phyloP scores from a whole-genome alignment of 1,140 invertebrate species.

The Pseudomyrmex sp. region DNA sequence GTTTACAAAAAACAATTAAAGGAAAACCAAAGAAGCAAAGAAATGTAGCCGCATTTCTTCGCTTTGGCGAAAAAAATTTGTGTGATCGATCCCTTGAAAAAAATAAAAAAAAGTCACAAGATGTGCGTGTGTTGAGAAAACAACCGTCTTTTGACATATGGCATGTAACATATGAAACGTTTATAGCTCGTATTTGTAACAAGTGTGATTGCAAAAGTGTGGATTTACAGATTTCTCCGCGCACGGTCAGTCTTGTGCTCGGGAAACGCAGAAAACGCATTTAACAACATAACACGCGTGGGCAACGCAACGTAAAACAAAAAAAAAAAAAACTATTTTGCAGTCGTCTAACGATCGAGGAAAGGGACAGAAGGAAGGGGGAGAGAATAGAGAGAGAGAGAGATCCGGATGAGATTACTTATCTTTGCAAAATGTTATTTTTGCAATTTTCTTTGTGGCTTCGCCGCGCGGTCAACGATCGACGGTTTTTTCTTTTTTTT shows the following conservation, averaged over 20 bases:
- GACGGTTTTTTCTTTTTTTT: conserved; percentile 24
- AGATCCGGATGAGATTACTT: conserved; percentile 40
- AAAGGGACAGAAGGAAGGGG: too few relatives aligned
- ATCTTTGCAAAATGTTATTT: conserved; percentile 13
- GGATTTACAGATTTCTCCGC: conserved; percentile 66
- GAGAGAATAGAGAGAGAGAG: not conserved
- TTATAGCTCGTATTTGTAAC: conserved; percentile 63
- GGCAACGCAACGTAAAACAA: not conserved
- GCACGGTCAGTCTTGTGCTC: conserved; percentile 39
- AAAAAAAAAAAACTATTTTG: conserved; percentile 5
- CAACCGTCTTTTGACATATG: conserved; percentile 60
- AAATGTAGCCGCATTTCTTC: not conserved
- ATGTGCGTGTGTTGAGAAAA: conserved; percentile 54
- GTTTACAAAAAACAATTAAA: not conserved
- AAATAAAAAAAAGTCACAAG: conserved; percentile 25
- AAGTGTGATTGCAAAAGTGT: conserved; percentile 64
- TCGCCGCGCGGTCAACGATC: conserved; percentile 61
- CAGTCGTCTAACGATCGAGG: not conserved
- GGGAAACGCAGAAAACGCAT: not conserved
- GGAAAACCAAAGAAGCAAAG: not conserved
- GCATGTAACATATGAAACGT: conserved; percentile 67
- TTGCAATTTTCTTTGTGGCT: conserved; percentile 16
- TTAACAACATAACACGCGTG: conserved; percentile 18
- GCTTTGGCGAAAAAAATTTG: not conserved
- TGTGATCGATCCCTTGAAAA: conserved; percentile 13